Conservation (phyloP, 2,888 invertebrate genomes). For the Pyrgus malvae region DNA sequence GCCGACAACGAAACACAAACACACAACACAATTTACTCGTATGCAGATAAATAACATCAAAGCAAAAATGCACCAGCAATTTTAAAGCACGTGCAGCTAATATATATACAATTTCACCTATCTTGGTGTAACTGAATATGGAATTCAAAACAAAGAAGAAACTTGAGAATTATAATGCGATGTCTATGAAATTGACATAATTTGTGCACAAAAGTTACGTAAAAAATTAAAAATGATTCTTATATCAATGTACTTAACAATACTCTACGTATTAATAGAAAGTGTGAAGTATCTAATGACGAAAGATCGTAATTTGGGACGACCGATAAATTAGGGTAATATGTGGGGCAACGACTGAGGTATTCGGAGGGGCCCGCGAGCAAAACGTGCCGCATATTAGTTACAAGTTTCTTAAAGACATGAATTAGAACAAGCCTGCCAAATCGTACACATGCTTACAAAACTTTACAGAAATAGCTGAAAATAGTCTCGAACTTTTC, state of each 20-base stretch:
- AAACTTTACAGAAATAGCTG: too few relatives aligned
- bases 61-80: neutral
- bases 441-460: too few relatives aligned
- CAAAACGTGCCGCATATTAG: slow-evolving; percentile 44
- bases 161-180: too few relatives aligned
- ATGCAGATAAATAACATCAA: neutral
- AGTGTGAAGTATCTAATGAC: slow-evolving; percentile 23
- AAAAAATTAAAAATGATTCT: too few relatives aligned
- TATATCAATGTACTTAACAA: too few relatives aligned
- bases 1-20: slow-evolving; percentile 15
- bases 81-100: neutral
- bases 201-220: too few relatives aligned
- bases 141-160: too few relatives aligned
- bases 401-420: neutral
- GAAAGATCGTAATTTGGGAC: slow-evolving; percentile 31
- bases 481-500: too few relatives aligned
- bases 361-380: slow-evolving; percentile 37
- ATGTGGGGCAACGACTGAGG: slow-evolving; percentile 28
- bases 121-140: too few relatives aligned
- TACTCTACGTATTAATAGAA: too few relatives aligned
- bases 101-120: too few relatives aligned
- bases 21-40: slow-evolving; percentile 6
- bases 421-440: neutral
- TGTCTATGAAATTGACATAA: too few relatives aligned
- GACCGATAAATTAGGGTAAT: slow-evolving; percentile 35